Percentiles rank a stretch among this genome's conserved stretches.
Conservation (phyloP, 1,140 invertebrate genomes). For the Tetranychus cinnabarinus region DNA sequence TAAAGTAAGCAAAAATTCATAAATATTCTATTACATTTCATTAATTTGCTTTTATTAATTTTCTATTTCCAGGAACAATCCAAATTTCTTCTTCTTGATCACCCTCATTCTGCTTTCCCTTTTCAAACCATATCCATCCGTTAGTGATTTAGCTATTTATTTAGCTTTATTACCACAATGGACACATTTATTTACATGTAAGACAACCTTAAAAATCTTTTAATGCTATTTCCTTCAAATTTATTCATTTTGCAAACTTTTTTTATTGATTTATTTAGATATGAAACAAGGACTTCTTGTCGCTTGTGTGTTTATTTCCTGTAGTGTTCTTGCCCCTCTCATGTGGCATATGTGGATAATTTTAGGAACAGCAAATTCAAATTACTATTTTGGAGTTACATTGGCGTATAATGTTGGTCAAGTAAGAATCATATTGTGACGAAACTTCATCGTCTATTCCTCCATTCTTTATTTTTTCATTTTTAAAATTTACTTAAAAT, state of each 20-base stretch:
- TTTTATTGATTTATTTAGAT: slow-evolving; percentile 24
- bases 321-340: slow-evolving; percentile 67
- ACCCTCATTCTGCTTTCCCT: slow-evolving; percentile 61
- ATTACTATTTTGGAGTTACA: slow-evolving; percentile 96
- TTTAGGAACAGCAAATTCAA: slow-evolving; percentile 90
- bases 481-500: not conserved
- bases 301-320: slow-evolving; percentile 61
- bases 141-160: slow-evolving; percentile 82
- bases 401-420: slow-evolving; percentile 74
- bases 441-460: not conserved
- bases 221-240: not conserved
- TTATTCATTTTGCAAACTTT: not conserved
- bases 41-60: not conserved
- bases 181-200: slow-evolving; percentile 68
- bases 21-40: not conserved
- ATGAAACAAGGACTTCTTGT: slow-evolving; percentile 72
- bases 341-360: slow-evolving; percentile 97
- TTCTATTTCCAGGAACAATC: slow-evolving; percentile 34
- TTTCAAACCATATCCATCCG: slow-evolving; percentile 87
- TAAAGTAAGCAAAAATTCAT: slow-evolving; percentile 27
- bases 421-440: slow-evolving; percentile 20
- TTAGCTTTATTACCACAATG: slow-evolving; percentile 70
- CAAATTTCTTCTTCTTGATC: slow-evolving; percentile 57
- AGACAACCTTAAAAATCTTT: slow-evolving; percentile 21
- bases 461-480: too few relatives aligned